Conservation (phyloP, 2,113 vertebrate genomes). For the Neomonachus schauinslandi region DNA sequence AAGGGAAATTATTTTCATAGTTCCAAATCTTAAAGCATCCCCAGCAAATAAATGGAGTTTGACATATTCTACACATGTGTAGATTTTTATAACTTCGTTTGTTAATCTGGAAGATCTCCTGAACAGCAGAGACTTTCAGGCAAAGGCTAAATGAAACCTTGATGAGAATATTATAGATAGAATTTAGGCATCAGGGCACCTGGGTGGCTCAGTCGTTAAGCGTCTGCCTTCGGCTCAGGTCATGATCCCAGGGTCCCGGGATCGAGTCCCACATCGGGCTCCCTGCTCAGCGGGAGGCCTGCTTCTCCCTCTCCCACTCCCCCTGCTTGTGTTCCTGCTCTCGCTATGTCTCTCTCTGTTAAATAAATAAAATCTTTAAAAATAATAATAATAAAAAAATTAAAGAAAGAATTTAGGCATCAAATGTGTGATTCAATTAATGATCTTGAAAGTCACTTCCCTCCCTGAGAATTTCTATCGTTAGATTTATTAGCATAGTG, state of each 20-base stretch:
- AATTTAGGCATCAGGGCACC: neutral
- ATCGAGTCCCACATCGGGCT: no score
- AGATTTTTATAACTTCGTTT: slow-evolving; percentile 40
- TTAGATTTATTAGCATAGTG: slow-evolving; percentile 19
- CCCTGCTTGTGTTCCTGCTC: no score
- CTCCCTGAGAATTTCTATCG: neutral
- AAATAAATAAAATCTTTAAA: no score
- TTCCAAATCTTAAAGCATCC: slow-evolving; percentile 51
- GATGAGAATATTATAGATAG: neutral
- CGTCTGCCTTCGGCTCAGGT: no score
- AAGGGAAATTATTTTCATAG: slow-evolving; percentile 33
- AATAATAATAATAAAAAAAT: no score
- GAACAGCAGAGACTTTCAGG: slow-evolving; percentile 6
- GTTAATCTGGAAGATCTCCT: slow-evolving; percentile 22
- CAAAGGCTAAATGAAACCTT: slow-evolving; percentile 11
- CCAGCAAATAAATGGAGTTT: slow-evolving; percentile 24
- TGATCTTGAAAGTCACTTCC: neutral
- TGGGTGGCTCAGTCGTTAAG: no score
- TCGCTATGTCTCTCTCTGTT: no score
- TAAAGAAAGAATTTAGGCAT: neutral
- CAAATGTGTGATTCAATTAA: neutral
- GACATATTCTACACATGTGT: neutral
- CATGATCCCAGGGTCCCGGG: no score
- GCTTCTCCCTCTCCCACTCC: no score
- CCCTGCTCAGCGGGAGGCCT: no score